Conservation (phyloP, 2,888 invertebrate genomes). For the Gasteruption jaculator region DNA sequence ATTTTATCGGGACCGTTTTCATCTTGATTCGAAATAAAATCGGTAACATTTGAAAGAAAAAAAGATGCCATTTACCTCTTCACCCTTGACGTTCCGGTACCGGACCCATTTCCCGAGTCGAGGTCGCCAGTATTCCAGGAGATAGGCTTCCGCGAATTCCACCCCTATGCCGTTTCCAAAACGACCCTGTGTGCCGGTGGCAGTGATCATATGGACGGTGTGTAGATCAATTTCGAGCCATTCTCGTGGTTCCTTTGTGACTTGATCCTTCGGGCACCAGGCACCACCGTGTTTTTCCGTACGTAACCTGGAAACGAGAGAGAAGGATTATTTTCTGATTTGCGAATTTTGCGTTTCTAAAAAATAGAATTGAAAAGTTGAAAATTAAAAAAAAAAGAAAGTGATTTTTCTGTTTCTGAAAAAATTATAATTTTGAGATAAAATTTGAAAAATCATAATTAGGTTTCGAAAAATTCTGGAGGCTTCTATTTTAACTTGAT, state of each 20-base stretch:
- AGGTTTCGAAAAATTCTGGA: no score
- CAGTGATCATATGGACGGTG: slow-evolving; percentile 60
- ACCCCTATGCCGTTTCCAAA: slow-evolving; percentile 68
- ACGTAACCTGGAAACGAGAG: slow-evolving; percentile 57
- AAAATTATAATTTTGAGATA: no score
- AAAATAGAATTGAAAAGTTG: no score
- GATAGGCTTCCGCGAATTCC: slow-evolving; percentile 64
- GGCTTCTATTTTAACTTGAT: no score
- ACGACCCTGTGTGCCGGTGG: slow-evolving; percentile 64
- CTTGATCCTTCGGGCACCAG: slow-evolving; percentile 67
- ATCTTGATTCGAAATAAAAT: slow-evolving; percentile 11
- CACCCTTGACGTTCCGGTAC: slow-evolving; percentile 59
- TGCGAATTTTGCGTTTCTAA: not conserved
- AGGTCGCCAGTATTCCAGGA: slow-evolving; percentile 63
- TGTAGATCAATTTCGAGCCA: slow-evolving; percentile 62
- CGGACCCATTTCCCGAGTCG: slow-evolving; percentile 59
- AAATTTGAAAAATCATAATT: no score
- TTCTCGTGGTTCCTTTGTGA: slow-evolving; percentile 55
- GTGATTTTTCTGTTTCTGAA: no score
- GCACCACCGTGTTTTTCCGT: slow-evolving; percentile 65
- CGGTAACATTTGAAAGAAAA: slow-evolving; percentile 3
- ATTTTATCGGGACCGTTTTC: slow-evolving; percentile 22
- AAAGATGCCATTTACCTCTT: slow-evolving; percentile 53
- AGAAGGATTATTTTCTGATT: slow-evolving; percentile 6
- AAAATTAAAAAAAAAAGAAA: no score